Evolutionary conservation across 2,888 invertebrate species (phyloP).

Genomic region (Ichneumoninae sp.): DNA sequence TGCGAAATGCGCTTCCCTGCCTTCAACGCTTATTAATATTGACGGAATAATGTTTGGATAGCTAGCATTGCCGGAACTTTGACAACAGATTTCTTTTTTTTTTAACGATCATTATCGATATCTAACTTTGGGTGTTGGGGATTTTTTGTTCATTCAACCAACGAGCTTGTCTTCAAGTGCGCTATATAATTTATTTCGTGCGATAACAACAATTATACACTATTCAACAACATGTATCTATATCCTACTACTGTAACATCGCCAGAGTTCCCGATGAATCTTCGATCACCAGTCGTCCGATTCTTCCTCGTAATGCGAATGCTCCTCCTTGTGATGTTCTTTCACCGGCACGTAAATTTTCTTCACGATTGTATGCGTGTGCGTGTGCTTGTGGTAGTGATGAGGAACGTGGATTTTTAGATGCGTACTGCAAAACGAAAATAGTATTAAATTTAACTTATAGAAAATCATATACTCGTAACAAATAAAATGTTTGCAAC

Average conservation of each 20-base stretch:
- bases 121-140: not conserved
- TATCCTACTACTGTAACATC: not conserved
- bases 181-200: constrained; percentile 14
- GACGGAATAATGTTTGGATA: not conserved
- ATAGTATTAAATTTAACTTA: not conserved
- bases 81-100: not conserved
- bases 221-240: constrained; percentile 13
- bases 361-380: constrained; percentile 79
- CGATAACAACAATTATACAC: constrained; percentile 18
- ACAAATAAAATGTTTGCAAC: not conserved
- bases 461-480: not conserved
- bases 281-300: constrained; percentile 68
- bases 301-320: constrained; percentile 28
- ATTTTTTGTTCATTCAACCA: constrained; percentile 16
- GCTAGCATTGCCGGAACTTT: too few species aligned
- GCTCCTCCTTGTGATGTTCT: constrained; percentile 57
- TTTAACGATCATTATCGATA: too few species aligned
- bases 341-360: constrained; percentile 79
- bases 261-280: not conserved
- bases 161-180: not conserved
- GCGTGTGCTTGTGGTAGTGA: constrained; percentile 78
- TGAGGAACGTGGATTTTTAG: constrained; percentile 80
- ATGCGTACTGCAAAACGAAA: constrained; percentile 76
- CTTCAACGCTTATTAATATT: not conserved
- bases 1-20: constrained; percentile 13